Evolutionary conservation across 2,113 vertebrate species (phyloP), one percentile per base, ranked within the genome.

Genomic region (Hipposideros armiger): DNA sequence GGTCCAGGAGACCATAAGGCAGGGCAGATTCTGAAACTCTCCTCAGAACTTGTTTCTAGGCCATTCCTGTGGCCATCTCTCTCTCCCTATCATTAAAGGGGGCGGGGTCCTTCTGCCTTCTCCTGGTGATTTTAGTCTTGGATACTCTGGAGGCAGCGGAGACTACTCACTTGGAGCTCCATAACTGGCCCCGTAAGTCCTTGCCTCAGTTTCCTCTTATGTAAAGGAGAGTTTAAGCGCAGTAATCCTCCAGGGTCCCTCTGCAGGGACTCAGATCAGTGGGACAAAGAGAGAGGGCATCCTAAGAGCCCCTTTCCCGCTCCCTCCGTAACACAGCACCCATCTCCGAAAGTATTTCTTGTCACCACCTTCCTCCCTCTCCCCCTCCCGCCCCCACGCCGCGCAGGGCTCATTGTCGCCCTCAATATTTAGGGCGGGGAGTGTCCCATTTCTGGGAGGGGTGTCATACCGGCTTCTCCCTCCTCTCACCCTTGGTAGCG

Each of bases 391-490:
- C 52, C 52, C 52, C 52, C 3, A 32, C 19, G 40, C 76, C 28
- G 3, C 28, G 19, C 45, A 66, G 73, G 69, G 54, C 17, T 66
- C 26, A 70, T 62, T 14, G 16, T 24, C 20, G 17, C 54, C 45
- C 74, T 76, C 42, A 67, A 3, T 47, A 45, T 73, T 72, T 11
- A 56, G 80, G 60, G 28, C 7, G 15, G 47, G 30, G 45, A 78
- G 45, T 50, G 92, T 77, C 76, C 94, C 96, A 69, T 85, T 85
- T 94, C 66, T 88, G 72, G 47, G 70, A 90, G 77, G 64, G 81
- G 22, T 92, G 87, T 52, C 58, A 0, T 15, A 40, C 11, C 2
- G 76, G 66, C 32, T 76, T 81, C 82, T 86, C 76, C 60, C 14
- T 67, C 69, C 32, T 56, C 16, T 64, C 62, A 20, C 69, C 30